Percentiles rank a stretch among this genome's conserved stretches.
Evolutionary conservation across 2,113 vertebrate genomes (phyloP).

Genomic region (Prolemur simus): DNA sequence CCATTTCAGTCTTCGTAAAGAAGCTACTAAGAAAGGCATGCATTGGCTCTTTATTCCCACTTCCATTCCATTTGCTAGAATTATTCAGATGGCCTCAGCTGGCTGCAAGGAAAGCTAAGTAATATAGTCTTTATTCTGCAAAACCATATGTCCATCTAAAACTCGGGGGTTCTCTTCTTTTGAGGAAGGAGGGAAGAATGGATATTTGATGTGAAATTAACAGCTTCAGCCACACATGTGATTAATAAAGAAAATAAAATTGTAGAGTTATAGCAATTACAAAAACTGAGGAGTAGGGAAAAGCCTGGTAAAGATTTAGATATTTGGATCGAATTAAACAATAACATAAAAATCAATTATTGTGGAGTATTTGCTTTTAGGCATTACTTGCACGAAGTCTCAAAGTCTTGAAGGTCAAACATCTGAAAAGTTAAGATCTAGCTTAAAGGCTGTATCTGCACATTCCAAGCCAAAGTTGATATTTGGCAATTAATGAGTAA

Average conservation of each 20-base stretch:
- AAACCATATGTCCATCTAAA: neutral
- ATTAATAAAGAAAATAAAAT: conserved; percentile 36
- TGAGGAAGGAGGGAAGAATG: neutral
- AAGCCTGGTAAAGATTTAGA: neutral
- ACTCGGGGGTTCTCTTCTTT: neutral
- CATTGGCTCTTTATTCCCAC: neutral
- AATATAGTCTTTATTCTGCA: neutral
- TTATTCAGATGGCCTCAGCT: neutral
- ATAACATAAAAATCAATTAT: neutral
- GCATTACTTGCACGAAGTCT: neutral
- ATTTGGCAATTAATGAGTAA: neutral
- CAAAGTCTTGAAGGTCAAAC: neutral
- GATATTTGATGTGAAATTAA: neutral
- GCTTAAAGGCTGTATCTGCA: neutral
- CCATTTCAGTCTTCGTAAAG: neutral
- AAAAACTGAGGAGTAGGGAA: neutral
- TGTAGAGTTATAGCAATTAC: neutral
- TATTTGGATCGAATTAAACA: neutral
- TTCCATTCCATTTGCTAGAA: neutral
- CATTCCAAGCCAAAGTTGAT: neutral
- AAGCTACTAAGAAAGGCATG: neutral
- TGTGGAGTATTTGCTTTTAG: neutral
- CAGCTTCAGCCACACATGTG: neutral
- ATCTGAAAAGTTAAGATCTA: conserved; percentile 27
- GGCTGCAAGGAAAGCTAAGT: neutral